A percentile compares a stretch with the other conserved stretches of the same genome.
Conservation (phyloP, 2,888 invertebrate species). For the Eristalis pertinax region DNA sequence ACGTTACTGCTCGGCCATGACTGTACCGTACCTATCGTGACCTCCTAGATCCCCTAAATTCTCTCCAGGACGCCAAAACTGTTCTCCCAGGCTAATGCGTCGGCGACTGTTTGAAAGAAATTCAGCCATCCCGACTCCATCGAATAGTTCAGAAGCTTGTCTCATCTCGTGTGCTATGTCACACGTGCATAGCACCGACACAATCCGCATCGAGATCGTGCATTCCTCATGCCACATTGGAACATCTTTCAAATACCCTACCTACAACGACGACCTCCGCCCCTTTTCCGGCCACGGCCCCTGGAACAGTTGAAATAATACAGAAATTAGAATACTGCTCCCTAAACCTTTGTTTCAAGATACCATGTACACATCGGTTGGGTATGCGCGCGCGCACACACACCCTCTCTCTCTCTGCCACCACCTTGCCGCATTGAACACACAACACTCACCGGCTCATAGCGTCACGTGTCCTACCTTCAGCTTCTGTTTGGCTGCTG, state of each 20-base stretch:
- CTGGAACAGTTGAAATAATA: constrained; percentile 39
- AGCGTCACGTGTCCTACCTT: constrained; percentile 69
- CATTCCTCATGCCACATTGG: constrained; percentile 66
- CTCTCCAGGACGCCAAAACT: too few species aligned
- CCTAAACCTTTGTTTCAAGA: constrained; percentile 54
- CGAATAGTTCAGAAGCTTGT: constrained; percentile 46
- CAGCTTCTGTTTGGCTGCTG: constrained; percentile 64
- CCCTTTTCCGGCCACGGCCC: not conserved
- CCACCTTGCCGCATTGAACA: not conserved
- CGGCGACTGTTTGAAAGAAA: not conserved
- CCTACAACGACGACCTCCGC: constrained; percentile 58
- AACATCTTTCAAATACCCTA: constrained; percentile 69
- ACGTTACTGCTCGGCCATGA: too few species aligned
- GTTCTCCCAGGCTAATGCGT: not conserved
- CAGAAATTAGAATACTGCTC: constrained; percentile 64
- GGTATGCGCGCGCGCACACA: constrained; percentile 24
- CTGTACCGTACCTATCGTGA: too few species aligned
- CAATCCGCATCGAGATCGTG: constrained; percentile 55
- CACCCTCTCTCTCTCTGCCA: not conserved
- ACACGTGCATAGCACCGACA: constrained; percentile 60
- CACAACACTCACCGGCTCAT: constrained; percentile 41
- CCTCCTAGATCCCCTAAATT: too few species aligned
- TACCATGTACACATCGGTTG: constrained; percentile 56
- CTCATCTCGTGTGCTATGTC: not conserved
- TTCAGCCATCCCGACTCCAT: not conserved